phyloP scores from a whole-genome alignment of 2,797 vertebrate species.

The Schizopygopsis pylzovi region DNA sequence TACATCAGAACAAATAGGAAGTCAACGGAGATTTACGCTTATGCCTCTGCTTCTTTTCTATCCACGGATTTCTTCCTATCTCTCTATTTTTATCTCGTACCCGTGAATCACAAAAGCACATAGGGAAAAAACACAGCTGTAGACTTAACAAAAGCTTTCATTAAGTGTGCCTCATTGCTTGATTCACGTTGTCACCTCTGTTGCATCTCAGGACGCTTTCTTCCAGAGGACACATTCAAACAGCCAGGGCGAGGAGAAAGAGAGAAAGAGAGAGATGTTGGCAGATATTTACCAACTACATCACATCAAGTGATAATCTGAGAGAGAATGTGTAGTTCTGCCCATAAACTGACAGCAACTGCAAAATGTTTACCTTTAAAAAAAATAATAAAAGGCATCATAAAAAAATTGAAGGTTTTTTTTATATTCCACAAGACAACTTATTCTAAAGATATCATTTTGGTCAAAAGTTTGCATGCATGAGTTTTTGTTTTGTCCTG shows the following conservation, averaged over 20 bases:
- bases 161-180: conserved; percentile 56
- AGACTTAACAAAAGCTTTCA: conserved; percentile 51
- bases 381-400: not conserved
- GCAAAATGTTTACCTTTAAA: not conserved
- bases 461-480: no score
- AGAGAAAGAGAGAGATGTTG: not conserved
- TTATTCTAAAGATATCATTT: not conserved
- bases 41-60: not conserved
- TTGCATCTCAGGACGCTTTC: conserved; percentile 59
- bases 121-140: conserved; percentile 42
- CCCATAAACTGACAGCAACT: not conserved
- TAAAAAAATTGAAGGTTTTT: not conserved
- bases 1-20: not conserved
- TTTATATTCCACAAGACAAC: not conserved
- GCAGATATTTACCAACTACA: conserved; percentile 21
- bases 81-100: conserved; percentile 59
- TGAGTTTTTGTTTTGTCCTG: not conserved
- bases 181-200: conserved; percentile 71
- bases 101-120: conserved; percentile 52
- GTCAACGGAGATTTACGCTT: not conserved
- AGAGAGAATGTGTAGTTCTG: not conserved
- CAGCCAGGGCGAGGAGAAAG: conserved; percentile 64
- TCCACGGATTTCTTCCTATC: not conserved
- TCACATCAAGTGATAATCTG: conserved; percentile 12
- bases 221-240: conserved; percentile 67